A percentile compares a stretch with the other conserved stretches of the same genome.
Evolutionary conservation across 1,140 invertebrate genomes (phyloP).

Genomic region (Drosophila malerkotliana): DNA sequence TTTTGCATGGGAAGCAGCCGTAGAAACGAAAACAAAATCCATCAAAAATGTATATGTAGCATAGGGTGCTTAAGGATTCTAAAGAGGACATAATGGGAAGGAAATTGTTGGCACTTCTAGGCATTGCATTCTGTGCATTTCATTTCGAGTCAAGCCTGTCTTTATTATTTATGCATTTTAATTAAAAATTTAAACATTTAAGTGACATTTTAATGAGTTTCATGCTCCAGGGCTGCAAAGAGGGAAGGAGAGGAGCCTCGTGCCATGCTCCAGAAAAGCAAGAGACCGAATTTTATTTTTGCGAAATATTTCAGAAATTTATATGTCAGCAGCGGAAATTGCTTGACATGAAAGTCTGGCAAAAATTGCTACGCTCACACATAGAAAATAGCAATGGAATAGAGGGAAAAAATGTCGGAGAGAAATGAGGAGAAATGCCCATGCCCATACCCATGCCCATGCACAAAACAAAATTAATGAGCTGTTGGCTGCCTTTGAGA

Average conservation of each 20-base stretch:
- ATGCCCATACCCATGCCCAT: slow-evolving; percentile 49
- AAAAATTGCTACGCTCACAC: slow-evolving; percentile 48
- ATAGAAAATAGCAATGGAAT: slow-evolving; percentile 37
- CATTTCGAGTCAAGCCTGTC: slow-evolving; percentile 45
- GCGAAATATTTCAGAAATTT: slow-evolving; percentile 55
- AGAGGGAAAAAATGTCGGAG: slow-evolving; percentile 6
- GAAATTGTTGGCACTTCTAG: slow-evolving; percentile 29
- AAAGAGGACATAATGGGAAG: slow-evolving; percentile 35
- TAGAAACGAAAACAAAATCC: slow-evolving; percentile 52
- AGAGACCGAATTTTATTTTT: slow-evolving; percentile 53
- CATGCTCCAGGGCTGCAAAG: slow-evolving; percentile 15
- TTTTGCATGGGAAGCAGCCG: slow-evolving; percentile 49
- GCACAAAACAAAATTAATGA: slow-evolving; percentile 73
- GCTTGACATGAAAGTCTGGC: slow-evolving; percentile 54
- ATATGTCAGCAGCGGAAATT: slow-evolving; percentile 53
- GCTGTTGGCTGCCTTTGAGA: slow-evolving; percentile 67
- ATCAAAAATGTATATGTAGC: slow-evolving; percentile 20
- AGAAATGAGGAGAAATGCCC: slow-evolving; percentile 39
- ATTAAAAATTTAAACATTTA: slow-evolving; percentile 77
- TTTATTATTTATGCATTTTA: slow-evolving; percentile 78
- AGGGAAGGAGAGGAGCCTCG: neutral
- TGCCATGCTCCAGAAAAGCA: slow-evolving; percentile 19
- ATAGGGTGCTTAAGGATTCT: slow-evolving; percentile 13
- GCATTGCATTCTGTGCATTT: slow-evolving; percentile 54
- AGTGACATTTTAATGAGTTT: slow-evolving; percentile 78